phyloP scores from a whole-genome alignment of 2,113 vertebrate genomes.

The Trogon surrucura region DNA sequence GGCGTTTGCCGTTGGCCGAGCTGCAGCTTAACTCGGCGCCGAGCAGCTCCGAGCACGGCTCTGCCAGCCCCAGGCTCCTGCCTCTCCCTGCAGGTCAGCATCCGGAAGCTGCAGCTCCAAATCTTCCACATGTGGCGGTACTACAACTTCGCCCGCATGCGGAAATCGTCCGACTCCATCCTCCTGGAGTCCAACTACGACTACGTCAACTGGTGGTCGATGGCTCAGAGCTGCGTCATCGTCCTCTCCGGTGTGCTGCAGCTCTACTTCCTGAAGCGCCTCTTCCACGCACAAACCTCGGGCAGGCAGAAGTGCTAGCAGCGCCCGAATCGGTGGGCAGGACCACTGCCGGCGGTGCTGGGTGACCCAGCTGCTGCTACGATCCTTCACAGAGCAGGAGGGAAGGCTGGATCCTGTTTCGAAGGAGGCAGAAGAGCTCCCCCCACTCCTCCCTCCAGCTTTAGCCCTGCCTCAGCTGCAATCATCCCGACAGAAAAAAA shows the following conservation, averaged over 20 bases:
- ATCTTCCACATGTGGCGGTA: conserved; percentile 93
- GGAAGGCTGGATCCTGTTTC: background rate
- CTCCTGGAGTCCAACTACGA: conserved; percentile 84
- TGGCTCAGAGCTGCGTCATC: conserved; percentile 84
- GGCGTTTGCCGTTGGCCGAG: rapidly evolving
- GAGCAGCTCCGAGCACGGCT: rapidly evolving
- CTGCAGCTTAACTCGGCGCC: rapidly evolving
- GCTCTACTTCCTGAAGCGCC: conserved; percentile 88
- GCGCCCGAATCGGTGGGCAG: rapidly evolving
- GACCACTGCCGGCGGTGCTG: background rate
- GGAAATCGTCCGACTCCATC: conserved; percentile 81
- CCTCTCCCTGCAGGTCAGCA: conserved; percentile 71
- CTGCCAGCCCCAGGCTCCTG: background rate
- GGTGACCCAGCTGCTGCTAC: background rate
- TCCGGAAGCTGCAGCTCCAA: conserved; percentile 75
- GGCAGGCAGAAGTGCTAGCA: conserved; percentile 83
- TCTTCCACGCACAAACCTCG: conserved; percentile 75
- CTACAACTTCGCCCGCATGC: conserved; percentile 89
- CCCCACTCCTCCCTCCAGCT: rapidly evolving
- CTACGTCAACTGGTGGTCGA: conserved; percentile 89
- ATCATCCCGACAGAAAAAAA: rapidly evolving
- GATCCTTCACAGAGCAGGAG: rapidly evolving
- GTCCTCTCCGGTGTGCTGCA: conserved; percentile 87
- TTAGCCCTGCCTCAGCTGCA: background rate
- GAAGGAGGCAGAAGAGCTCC: background rate